Evolutionary conservation across 2,113 vertebrate species (phyloP).

Genomic region (Barbus barbus): DNA sequence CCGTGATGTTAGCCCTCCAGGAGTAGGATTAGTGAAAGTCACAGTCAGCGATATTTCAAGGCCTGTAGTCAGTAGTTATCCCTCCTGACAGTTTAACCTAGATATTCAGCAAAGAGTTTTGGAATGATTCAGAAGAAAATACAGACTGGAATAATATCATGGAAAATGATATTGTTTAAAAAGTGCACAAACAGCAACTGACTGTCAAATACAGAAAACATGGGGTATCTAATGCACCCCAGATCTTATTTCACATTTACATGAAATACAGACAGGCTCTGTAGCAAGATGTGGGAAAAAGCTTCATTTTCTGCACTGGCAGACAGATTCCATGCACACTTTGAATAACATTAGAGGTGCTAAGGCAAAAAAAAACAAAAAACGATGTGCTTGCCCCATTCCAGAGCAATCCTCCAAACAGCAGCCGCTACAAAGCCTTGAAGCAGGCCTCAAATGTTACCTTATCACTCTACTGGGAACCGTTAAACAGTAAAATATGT

Average conservation of each 20-base stretch:
- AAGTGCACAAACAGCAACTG: slow-evolving; percentile 63
- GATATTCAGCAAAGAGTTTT: slow-evolving; percentile 15
- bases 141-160: slow-evolving; percentile 48
- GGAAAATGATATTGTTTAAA: slow-evolving; percentile 64
- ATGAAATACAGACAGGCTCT: slow-evolving; percentile 61
- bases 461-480: slow-evolving; percentile 46
- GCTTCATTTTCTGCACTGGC: slow-evolving; percentile 58
- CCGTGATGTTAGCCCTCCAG: background rate
- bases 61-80: background rate
- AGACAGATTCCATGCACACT: slow-evolving; percentile 60
- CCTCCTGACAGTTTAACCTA: slow-evolving; percentile 21
- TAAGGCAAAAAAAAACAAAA: slow-evolving; percentile 30
- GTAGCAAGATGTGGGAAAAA: slow-evolving; percentile 57
- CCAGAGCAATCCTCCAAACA: slow-evolving; percentile 47
- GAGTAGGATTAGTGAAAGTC: background rate
- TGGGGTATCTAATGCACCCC: slow-evolving; percentile 49
- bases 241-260: slow-evolving; percentile 60
- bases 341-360: slow-evolving; percentile 62
- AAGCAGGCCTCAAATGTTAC: slow-evolving; percentile 39
- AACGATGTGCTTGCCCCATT: slow-evolving; percentile 40
- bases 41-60: background rate
- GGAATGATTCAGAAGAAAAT: slow-evolving; percentile 26
- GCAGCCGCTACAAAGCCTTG: slow-evolving; percentile 43
- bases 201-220: slow-evolving; percentile 18
- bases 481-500: slow-evolving; percentile 48